A percentile compares a stretch with the other conserved stretches of the same genome.
These are phyloP conservation scores for Sebastes dallii DNA, from an alignment of 2,797 vertebrate genomes.

Conservation along the genomic window DNA sequence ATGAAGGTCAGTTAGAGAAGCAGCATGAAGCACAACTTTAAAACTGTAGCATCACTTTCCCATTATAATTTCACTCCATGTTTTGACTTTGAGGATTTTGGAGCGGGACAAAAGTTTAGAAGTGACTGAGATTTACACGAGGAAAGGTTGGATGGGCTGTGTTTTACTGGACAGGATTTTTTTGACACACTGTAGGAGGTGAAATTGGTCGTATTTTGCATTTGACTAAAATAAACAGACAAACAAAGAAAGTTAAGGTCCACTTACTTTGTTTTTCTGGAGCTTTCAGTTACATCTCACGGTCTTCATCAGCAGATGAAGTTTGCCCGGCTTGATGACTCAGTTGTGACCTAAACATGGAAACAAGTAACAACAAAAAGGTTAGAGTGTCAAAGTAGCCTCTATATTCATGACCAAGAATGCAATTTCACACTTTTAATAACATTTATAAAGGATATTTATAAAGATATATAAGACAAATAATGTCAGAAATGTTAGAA, in stretches of 20 bases:
- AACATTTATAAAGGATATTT: neutral
- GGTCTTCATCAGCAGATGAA: neutral
- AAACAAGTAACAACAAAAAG: neutral
- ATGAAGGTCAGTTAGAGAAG: conserved; percentile 7
- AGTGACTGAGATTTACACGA: no score
- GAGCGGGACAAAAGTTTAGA: neutral
- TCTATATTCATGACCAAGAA: neutral
- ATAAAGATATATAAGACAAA: neutral
- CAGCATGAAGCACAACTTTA: no score
- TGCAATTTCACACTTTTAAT: no score
- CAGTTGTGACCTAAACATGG: neutral
- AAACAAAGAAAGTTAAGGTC: neutral
- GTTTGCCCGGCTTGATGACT: neutral
- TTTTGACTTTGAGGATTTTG: neutral
- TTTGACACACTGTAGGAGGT: neutral
- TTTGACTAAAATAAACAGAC: no score
- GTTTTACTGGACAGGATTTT: neutral
- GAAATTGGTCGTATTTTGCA: neutral
- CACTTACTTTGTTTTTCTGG: neutral
- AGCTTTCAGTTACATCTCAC: neutral
- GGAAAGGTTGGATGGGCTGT: neutral
- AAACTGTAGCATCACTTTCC: neutral
- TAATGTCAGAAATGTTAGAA: rapidly evolving
- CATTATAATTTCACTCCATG: neutral
- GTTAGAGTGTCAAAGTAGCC: neutral